Conservation (phyloP, 1,140 invertebrate genomes). For the Teleopsis dalmanni region DNA sequence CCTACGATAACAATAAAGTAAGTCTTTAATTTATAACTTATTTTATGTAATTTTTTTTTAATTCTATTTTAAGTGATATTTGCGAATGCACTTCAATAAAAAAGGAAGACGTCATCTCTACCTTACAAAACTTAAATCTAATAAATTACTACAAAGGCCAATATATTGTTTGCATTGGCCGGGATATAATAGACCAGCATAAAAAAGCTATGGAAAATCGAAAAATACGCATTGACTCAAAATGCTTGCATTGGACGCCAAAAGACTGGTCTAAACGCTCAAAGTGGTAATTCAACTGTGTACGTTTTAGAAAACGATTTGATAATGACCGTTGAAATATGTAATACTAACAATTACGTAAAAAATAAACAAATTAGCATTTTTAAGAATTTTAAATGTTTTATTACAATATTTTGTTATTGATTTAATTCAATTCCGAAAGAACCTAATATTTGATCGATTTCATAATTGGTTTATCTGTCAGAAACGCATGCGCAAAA, state of each 20-base stretch:
- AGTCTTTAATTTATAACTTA: conserved; percentile 28
- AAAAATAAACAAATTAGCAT: background rate
- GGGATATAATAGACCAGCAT: conserved; percentile 85
- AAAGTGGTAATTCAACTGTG: conserved; percentile 69
- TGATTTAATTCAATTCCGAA: background rate
- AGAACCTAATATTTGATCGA: background rate
- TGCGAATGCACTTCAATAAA: conserved; percentile 97
- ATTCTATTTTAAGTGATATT: conserved; percentile 73
- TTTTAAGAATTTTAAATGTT: background rate
- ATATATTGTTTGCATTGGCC: conserved; percentile 91
- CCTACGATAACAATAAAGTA: conserved; percentile 94
- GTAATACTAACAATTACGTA: background rate
- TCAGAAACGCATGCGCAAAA: no score
- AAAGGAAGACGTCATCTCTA: conserved; percentile 98
- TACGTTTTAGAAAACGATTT: background rate
- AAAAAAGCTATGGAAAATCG: conserved; percentile 78
- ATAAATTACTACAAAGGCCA: conserved; percentile 99
- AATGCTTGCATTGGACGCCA: conserved; percentile 95
- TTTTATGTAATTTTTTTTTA: background rate
- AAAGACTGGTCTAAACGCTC: conserved; percentile 98
- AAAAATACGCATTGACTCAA: conserved; percentile 86
- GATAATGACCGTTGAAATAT: background rate
- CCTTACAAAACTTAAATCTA: conserved; percentile 91
- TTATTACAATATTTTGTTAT: background rate
- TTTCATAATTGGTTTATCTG: conserved; percentile 8